These are phyloP conservation scores for Pasiphila rectangulata DNA, from an alignment of 2,888 invertebrate genomes.

Conservation along the genomic window DNA sequence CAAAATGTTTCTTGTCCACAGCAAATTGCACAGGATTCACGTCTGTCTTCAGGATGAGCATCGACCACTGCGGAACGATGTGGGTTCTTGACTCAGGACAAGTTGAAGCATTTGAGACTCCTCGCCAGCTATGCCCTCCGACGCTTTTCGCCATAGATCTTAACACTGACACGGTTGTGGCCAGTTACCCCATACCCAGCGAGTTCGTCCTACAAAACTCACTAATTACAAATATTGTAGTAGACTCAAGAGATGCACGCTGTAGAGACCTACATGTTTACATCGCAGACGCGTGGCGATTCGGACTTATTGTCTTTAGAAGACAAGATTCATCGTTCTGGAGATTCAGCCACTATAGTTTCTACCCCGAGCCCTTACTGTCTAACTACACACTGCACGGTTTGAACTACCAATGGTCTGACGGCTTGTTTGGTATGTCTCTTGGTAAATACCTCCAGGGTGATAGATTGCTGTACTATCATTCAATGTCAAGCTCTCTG, in stretches of 20 bases:
- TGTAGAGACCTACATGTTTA: constrained; percentile 85
- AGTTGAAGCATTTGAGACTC: constrained; percentile 83
- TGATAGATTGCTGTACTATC: constrained; percentile 87
- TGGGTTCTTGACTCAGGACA: constrained; percentile 92
- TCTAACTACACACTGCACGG: constrained; percentile 88
- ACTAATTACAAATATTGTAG: constrained; percentile 84
- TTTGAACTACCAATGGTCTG: constrained; percentile 89
- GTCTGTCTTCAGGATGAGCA: constrained; percentile 88
- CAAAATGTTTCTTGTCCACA: constrained; percentile 36
- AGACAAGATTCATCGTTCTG: constrained; percentile 81
- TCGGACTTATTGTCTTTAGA: constrained; percentile 83
- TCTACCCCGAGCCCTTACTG: constrained; percentile 86
- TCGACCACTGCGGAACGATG: constrained; percentile 88
- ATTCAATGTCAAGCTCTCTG: constrained; percentile 90
- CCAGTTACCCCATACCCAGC: constrained; percentile 83
- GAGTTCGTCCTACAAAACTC: constrained; percentile 85
- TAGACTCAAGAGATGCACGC: constrained; percentile 82
- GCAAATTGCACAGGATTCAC: constrained; percentile 83
- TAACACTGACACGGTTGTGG: constrained; percentile 82
- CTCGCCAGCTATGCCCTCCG: constrained; percentile 86
- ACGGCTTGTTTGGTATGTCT: constrained; percentile 89
- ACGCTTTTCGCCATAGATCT: constrained; percentile 87
- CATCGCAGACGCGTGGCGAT: constrained; percentile 85
- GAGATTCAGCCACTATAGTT: constrained; percentile 85
- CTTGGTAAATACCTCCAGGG: constrained; percentile 80